Conservation (phyloP, 2,888 invertebrate genomes). For the Nemotelus nigrinus region DNA sequence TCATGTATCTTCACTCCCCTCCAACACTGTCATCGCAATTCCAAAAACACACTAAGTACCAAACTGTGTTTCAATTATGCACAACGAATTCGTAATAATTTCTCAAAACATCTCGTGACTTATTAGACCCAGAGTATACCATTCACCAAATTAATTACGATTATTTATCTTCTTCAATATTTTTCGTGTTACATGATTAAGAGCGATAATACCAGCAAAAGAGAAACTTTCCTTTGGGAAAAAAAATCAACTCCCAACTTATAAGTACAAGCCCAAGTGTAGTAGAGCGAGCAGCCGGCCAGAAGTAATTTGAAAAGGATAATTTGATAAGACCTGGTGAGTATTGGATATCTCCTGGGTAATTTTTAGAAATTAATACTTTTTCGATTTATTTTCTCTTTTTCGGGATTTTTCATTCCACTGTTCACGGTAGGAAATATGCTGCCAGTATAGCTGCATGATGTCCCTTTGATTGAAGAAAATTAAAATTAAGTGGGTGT, state of each 20-base stretch:
- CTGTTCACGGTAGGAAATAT: too few species aligned
- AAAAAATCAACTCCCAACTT: background rate
- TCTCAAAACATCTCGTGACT: background rate
- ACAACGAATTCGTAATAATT: background rate
- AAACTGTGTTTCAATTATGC: background rate
- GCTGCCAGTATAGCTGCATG: too few species aligned
- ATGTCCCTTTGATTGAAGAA: too few species aligned
- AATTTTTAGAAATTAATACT: background rate
- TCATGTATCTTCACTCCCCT: too few species aligned
- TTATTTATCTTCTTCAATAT: background rate
- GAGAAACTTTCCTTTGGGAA: background rate
- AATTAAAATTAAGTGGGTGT: too few species aligned
- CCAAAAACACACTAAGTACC: background rate
- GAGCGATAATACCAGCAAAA: background rate
- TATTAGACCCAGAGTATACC: background rate
- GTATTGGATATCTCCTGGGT: background rate
- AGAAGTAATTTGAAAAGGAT: background rate
- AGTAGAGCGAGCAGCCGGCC: background rate
- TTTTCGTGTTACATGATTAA: background rate
- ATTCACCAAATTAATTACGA: background rate
- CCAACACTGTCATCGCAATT: too few species aligned
- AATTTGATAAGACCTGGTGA: background rate
- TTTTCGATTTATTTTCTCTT: too few species aligned
- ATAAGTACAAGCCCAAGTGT: too few species aligned
- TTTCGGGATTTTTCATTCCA: too few species aligned